Conservation (phyloP, 2,113 vertebrate species). For the Brachypodius melanocephalos region DNA sequence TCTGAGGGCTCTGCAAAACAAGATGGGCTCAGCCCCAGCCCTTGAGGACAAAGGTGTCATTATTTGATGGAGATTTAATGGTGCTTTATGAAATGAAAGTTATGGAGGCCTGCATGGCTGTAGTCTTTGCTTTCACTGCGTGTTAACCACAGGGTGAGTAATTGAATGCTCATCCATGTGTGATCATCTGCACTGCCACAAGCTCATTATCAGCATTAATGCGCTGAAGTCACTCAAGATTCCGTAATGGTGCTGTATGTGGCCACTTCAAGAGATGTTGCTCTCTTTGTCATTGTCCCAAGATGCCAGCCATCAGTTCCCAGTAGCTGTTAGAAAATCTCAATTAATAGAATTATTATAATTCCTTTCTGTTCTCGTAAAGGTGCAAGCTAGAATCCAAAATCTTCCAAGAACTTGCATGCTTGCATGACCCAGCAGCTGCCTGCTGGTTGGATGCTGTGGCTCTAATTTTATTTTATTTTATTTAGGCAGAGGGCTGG, state of each 20-base stretch:
- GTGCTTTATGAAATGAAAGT: background rate
- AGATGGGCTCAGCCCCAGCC: background rate
- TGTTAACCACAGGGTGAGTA: slow-evolving; percentile 16
- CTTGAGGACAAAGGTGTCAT: background rate
- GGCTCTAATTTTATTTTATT: background rate
- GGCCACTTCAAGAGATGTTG: background rate
- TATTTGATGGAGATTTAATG: slow-evolving; percentile 30
- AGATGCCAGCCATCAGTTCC: background rate
- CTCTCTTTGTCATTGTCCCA: background rate
- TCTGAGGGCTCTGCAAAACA: background rate
- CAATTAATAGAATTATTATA: background rate
- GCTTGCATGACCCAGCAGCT: background rate
- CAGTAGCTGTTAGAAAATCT: background rate
- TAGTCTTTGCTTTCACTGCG: background rate
- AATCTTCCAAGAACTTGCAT: background rate
- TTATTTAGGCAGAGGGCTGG: background rate
- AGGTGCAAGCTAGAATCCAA: background rate
- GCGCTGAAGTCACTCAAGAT: background rate
- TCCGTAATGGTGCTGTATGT: background rate
- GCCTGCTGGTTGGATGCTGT: background rate
- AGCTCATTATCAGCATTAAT: background rate
- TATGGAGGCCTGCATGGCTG: background rate
- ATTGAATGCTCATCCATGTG: slow-evolving; percentile 11
- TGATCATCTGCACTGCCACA: background rate
- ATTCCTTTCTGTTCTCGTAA: background rate